Conservation (phyloP, 2,113 vertebrate species). For the Dendropsophus ebraccatus region DNA sequence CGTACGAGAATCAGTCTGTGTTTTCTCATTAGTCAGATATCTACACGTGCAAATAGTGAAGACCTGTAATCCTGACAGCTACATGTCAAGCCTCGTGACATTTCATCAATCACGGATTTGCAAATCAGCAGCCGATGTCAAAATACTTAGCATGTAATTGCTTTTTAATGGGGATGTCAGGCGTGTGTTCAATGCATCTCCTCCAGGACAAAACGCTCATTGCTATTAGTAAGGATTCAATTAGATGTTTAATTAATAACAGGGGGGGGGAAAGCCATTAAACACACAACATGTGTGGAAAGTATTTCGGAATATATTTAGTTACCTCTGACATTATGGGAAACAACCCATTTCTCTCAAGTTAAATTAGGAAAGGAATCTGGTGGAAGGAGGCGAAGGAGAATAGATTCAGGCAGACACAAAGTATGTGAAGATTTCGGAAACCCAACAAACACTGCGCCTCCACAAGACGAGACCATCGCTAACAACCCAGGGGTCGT, state of each 20-base stretch:
- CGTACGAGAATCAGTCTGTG: not conserved
- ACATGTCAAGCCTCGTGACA: constrained; percentile 37
- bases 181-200: constrained; percentile 24
- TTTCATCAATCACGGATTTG: constrained; percentile 38
- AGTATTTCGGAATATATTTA: not conserved
- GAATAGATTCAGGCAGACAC: too few relatives aligned
- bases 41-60: not conserved
- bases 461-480: too few relatives aligned
- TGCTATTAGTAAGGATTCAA: not conserved
- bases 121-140: not conserved
- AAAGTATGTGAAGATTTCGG: too few relatives aligned
- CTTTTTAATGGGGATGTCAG: constrained; percentile 44
- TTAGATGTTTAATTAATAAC: constrained; percentile 28
- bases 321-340: not conserved
- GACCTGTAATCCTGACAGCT: constrained; percentile 23
- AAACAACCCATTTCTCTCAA: not conserved
- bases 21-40: constrained; percentile 17
- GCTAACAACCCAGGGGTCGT: too few relatives aligned
- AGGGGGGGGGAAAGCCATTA: not conserved
- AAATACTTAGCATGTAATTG: not conserved
- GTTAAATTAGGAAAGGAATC: too few relatives aligned
- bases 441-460: too few relatives aligned
- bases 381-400: too few relatives aligned
- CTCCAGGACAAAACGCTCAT: constrained; percentile 34
- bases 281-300: not conserved